A percentile compares a stretch with the other conserved stretches of the same genome.
Evolutionary conservation across 2,888 invertebrate species (phyloP).

Genomic region (Eueremaeus valkanovi): DNA sequence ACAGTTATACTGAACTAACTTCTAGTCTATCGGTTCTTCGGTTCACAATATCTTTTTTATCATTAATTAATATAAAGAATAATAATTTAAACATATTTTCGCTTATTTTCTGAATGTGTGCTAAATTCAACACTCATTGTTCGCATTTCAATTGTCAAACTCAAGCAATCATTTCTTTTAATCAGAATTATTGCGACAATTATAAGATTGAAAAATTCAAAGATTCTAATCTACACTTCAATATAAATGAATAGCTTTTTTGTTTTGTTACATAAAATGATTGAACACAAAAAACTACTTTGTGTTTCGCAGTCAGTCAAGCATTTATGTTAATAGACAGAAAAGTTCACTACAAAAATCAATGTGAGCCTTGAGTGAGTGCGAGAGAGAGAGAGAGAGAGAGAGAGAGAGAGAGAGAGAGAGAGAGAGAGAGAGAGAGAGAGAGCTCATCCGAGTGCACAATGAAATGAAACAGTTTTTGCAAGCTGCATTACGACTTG

Average conservation of each 20-base stretch:
- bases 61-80: too few relatives aligned
- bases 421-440: background rate
- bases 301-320: background rate
- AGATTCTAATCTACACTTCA: background rate
- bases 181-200: background rate
- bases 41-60: too few relatives aligned
- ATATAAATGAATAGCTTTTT: background rate
- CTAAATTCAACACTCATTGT: too few relatives aligned
- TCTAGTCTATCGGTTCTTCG: background rate
- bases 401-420: background rate
- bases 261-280: conserved; percentile 1
- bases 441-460: conserved; percentile 12
- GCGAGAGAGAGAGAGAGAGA: background rate
- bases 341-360: background rate
- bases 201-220: too few relatives aligned
- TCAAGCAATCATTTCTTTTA: too few relatives aligned
- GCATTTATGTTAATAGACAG: conserved; percentile 11
- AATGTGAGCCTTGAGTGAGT: conserved; percentile 4
- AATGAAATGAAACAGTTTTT: background rate
- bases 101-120: too few relatives aligned
- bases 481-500: background rate
- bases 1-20: background rate
- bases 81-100: too few relatives aligned
- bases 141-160: too few relatives aligned
- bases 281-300: conserved; percentile 18